These are phyloP conservation scores for Nestor notabilis DNA, from an alignment of 2,113 vertebrate species.

Conservation along the genomic window DNA sequence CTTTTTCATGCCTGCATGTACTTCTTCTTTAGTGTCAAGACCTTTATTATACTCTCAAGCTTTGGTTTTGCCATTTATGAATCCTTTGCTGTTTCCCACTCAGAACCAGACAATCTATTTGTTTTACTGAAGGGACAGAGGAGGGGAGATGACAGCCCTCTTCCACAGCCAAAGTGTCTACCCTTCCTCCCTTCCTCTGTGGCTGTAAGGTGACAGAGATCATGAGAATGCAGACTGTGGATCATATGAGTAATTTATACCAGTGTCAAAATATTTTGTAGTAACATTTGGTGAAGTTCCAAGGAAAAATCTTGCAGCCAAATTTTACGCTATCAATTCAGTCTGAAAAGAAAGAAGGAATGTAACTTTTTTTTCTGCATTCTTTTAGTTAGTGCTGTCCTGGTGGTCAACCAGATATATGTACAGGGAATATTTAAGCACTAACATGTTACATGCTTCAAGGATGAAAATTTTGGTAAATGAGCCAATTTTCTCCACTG, in stretches of 20 bases:
- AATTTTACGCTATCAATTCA: not conserved
- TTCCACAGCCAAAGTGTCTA: not conserved
- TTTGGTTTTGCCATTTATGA: not conserved
- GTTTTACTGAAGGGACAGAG: not conserved
- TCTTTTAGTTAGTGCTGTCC: not conserved
- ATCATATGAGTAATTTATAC: not conserved
- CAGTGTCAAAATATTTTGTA: not conserved
- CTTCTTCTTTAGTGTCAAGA: not conserved
- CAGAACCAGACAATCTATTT: not conserved
- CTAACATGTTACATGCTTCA: not conserved
- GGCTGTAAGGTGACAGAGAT: not conserved
- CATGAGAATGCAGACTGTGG: not conserved
- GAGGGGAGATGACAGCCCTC: not conserved
- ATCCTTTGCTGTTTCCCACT: not conserved
- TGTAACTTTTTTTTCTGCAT: not conserved
- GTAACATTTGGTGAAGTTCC: not conserved
- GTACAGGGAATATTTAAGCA: not conserved
- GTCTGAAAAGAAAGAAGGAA: not conserved
- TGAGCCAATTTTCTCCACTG: not conserved
- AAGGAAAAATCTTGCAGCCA: not conserved
- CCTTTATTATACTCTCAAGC: not conserved
- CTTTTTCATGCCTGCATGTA: not conserved
- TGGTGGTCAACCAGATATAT: not conserved
- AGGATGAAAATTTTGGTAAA: not conserved
- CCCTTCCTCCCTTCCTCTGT: not conserved